Conservation (phyloP, 2,797 vertebrate genomes). For the Xyrichtys novacula region DNA sequence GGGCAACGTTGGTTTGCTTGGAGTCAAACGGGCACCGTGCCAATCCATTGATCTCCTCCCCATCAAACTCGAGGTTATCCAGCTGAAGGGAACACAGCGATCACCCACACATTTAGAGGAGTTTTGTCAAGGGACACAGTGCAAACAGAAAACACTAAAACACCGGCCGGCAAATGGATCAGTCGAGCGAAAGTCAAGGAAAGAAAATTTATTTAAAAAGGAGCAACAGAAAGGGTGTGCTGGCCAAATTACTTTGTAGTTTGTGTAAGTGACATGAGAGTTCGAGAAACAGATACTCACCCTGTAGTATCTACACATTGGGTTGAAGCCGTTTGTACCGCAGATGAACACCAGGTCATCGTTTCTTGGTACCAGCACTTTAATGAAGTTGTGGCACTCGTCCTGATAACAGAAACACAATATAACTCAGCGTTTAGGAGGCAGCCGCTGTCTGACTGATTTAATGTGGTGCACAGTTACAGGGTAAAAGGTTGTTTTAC, state of each 20-base stretch:
- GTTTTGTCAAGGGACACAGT: conserved; percentile 18
- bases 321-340: conserved; percentile 98
- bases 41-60: conserved; percentile 98
- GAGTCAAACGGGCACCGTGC: conserved; percentile 99
- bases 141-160: conserved; percentile 27
- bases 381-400: conserved; percentile 99
- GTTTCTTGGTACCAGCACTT: conserved; percentile 97
- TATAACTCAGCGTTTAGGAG: not conserved
- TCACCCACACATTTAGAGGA: conserved; percentile 63
- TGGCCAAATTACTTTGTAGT: not conserved
- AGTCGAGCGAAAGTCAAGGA: conserved; percentile 8
- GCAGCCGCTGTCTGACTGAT: not conserved
- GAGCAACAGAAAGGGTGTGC: conserved; percentile 1
- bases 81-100: conserved; percentile 86
- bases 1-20: conserved; percentile 99
- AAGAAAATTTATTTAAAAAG: conserved; percentile 12
- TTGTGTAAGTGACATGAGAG: not conserved
- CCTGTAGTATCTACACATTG: conserved; percentile 98
- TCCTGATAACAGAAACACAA: conserved; percentile 84
- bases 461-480: conserved; percentile 4
- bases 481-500: conserved; percentile 1
- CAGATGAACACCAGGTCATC: conserved; percentile 99
- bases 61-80: conserved; percentile 98
- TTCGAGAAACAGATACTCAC: conserved; percentile 81
- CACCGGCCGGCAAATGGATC: conserved; percentile 15